These are phyloP conservation scores for Silvanus unidentatus DNA, from an alignment of 2,888 invertebrate genomes.

Conservation along the genomic window DNA sequence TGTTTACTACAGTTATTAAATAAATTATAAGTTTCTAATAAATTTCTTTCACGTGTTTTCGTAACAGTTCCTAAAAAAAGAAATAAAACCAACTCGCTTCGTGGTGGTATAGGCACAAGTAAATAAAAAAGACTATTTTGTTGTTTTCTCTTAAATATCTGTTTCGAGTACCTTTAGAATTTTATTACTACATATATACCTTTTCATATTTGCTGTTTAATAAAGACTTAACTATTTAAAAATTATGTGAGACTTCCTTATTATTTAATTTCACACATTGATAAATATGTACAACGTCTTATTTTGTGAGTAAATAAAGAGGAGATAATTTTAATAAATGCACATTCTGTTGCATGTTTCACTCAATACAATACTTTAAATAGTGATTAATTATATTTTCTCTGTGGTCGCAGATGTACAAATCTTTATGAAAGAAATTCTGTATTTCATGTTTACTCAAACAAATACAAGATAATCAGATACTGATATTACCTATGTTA, in stretches of 20 bases:
- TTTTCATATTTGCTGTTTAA: no score
- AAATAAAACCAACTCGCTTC: background rate
- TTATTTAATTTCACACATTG: constrained; percentile 27
- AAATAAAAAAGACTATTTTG: no score
- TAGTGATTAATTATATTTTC: no score
- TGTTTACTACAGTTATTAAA: constrained; percentile 11
- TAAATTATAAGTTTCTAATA: constrained; percentile 8
- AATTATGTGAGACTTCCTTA: constrained; percentile 18
- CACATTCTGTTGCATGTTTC: constrained; percentile 8
- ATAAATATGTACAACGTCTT: constrained; percentile 7
- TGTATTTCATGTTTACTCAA: background rate
- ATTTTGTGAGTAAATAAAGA: constrained; percentile 9
- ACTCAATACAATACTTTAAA: background rate
- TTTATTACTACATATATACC: no score
- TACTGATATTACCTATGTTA: no score
- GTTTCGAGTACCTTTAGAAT: no score
- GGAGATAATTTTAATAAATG: constrained; percentile 13
- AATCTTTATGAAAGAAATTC: no score
- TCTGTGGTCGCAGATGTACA: no score
- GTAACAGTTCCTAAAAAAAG: background rate
- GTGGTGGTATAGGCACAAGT: no score
- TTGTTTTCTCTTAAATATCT: no score
- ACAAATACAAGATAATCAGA: background rate
- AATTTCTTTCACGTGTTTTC: no score
- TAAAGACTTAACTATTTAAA: background rate